Conservation (phyloP, 2,888 invertebrate genomes). For the Xestoiulus laeticollis region DNA sequence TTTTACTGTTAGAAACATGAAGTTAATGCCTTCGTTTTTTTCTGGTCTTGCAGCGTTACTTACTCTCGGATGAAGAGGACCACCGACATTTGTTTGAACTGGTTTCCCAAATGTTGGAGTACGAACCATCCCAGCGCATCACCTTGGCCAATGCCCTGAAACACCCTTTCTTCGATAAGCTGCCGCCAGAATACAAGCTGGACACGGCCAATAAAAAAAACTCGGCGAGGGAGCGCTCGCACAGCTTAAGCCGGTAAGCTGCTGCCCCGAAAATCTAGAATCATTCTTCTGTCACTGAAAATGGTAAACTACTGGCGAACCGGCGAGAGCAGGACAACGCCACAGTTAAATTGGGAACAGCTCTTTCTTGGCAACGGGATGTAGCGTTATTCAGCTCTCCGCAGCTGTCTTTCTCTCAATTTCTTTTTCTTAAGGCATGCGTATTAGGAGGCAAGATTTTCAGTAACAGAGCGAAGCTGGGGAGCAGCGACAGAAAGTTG, state of each 20-base stretch:
- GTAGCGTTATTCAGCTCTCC: background rate
- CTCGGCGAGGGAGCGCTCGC: conserved; percentile 60
- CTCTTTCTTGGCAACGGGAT: background rate
- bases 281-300: conserved; percentile 10
- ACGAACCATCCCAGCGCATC: conserved; percentile 91
- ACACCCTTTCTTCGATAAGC: conserved; percentile 73
- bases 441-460: background rate
- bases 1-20: background rate
- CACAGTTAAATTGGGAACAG: background rate
- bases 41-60: conserved; percentile 77
- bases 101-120: conserved; percentile 94
- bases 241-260: conserved; percentile 62
- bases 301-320: background rate
- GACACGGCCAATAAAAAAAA: conserved; percentile 57
- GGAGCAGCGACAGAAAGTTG: background rate
- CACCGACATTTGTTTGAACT: conserved; percentile 94
- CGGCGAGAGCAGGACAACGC: background rate
- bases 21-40: background rate
- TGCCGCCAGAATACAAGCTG: conserved; percentile 69
- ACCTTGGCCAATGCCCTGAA: conserved; percentile 83
- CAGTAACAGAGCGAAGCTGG: background rate
- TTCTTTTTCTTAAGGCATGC: background rate
- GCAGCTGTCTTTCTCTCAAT: conserved; percentile 3
- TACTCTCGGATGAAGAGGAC: conserved; percentile 86
- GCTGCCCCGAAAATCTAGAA: background rate